Evolutionary conservation across 2,888 invertebrate genomes (phyloP).

Genomic region (Agriopis aurantiaria): DNA sequence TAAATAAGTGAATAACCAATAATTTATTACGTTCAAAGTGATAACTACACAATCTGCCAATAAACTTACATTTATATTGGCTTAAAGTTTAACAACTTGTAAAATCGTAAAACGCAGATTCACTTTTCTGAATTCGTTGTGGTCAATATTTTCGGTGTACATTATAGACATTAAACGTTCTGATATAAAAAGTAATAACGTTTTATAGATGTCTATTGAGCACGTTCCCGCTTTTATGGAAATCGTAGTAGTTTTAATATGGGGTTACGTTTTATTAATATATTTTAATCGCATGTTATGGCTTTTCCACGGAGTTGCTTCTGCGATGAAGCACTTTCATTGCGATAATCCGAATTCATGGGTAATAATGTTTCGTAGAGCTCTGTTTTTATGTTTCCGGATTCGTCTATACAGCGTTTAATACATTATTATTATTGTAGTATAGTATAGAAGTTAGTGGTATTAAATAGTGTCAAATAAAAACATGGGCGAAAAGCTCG

Average conservation of each 20-base stretch:
- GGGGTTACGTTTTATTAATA: slow-evolving; percentile 40
- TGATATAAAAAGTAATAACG: slow-evolving; percentile 40
- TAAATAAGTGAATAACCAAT: slow-evolving; percentile 45
- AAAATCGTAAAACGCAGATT: slow-evolving; percentile 54
- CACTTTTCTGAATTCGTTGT: slow-evolving; percentile 53
- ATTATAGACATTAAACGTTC: slow-evolving; percentile 37
- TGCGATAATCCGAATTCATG: slow-evolving; percentile 37
- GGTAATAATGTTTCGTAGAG: slow-evolving; percentile 23
- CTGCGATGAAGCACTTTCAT: slow-evolving; percentile 28
- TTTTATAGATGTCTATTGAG: slow-evolving; percentile 39
- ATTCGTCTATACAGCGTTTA: not conserved
- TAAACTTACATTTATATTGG: slow-evolving; percentile 57
- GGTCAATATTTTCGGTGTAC: slow-evolving; percentile 52
- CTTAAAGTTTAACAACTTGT: slow-evolving; percentile 51
- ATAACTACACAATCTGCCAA: slow-evolving; percentile 58
- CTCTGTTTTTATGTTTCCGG: slow-evolving; percentile 24
- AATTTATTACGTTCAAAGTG: slow-evolving; percentile 52
- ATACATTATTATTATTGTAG: not conserved
- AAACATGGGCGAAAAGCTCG: not conserved
- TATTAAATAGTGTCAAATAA: not conserved
- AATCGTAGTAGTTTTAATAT: slow-evolving; percentile 37
- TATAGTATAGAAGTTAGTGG: not conserved
- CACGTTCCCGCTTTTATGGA: slow-evolving; percentile 37
- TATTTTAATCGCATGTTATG: slow-evolving; percentile 42
- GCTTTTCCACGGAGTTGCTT: slow-evolving; percentile 28